Evolutionary conservation across 2,888 invertebrate species (phyloP).

Genomic region (Ophraella communa): DNA sequence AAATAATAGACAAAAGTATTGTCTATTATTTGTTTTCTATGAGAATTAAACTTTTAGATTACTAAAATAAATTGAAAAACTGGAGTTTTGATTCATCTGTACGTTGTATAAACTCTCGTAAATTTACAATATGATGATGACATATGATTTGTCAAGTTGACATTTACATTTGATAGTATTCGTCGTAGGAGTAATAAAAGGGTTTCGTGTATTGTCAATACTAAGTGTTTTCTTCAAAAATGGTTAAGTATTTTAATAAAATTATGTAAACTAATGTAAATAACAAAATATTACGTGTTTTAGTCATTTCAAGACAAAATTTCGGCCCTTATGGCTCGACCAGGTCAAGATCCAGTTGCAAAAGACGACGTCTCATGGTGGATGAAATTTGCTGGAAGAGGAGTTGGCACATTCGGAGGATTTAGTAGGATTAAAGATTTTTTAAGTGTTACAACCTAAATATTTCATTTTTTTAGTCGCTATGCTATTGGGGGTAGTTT

Average conservation of each 20-base stretch:
- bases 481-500: slow-evolving; percentile 80
- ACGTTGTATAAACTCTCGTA: not conserved
- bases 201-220: not conserved
- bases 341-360: slow-evolving; percentile 77
- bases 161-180: not conserved
- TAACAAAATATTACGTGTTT: slow-evolving; percentile 40
- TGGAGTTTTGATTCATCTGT: no score
- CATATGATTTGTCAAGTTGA: not conserved
- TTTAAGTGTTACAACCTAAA: no score
- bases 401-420: slow-evolving; percentile 83
- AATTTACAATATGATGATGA: not conserved
- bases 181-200: not conserved
- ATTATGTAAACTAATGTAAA: not conserved
- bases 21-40: no score
- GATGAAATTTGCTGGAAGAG: slow-evolving; percentile 85
- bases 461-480: slow-evolving; percentile 83
- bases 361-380: slow-evolving; percentile 89
- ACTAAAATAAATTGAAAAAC: no score
- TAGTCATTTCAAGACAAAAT: slow-evolving; percentile 83
- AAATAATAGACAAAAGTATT: no score
- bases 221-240: not conserved
- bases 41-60: no score
- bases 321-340: slow-evolving; percentile 79
- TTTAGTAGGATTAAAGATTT: slow-evolving; percentile 69
- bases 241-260: slow-evolving; percentile 4